These are phyloP conservation scores for Vespertilio murinus DNA, from an alignment of 2,797 vertebrate genomes.

Conservation along the genomic window DNA sequence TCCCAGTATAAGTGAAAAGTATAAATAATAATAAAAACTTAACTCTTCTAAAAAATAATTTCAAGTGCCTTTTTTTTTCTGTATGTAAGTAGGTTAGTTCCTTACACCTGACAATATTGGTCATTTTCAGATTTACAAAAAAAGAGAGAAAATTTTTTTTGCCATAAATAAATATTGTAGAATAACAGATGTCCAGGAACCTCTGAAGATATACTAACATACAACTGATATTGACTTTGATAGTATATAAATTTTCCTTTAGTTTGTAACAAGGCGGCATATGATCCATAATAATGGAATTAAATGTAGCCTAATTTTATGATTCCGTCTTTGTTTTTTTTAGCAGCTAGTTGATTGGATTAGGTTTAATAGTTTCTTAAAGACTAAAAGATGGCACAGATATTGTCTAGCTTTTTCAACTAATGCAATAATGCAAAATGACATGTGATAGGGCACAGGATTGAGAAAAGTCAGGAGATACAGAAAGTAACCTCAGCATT, in stretches of 20 bases:
- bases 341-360: neutral
- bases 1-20: neutral
- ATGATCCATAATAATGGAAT: neutral
- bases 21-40: neutral
- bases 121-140: neutral
- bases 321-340: neutral
- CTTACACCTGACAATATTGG: neutral
- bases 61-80: neutral
- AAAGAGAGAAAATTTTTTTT: neutral
- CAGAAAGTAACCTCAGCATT: conserved; percentile 57
- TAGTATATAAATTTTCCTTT: neutral
- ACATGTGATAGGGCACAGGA: neutral
- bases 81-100: neutral
- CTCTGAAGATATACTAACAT: neutral
- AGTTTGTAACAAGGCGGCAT: neutral
- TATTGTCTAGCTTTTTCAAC: conserved; percentile 69
- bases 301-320: neutral
- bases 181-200: neutral
- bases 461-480: conserved; percentile 56
- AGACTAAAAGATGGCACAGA: conserved; percentile 59
- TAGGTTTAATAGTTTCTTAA: conserved; percentile 45
- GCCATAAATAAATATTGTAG: neutral
- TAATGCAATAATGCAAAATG: conserved; percentile 42
- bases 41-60: neutral
- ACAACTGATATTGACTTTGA: neutral